Conservation (phyloP, 1,140 invertebrate species). For the Trachymyrmex septentrionalis region DNA sequence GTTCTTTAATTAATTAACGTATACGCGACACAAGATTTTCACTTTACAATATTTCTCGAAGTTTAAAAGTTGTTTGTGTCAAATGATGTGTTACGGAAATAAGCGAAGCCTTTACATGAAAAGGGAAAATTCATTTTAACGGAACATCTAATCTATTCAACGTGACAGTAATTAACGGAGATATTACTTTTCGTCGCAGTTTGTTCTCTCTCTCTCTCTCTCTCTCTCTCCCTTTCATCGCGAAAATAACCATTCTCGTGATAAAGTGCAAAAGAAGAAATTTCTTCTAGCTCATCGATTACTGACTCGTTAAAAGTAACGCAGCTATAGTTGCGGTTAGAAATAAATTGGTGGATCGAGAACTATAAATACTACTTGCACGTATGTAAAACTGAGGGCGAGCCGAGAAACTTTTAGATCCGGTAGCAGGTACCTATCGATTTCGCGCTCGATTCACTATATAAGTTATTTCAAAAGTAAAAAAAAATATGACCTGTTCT, state of each 20-base stretch:
- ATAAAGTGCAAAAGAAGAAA: conserved; percentile 1
- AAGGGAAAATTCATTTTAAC: not conserved
- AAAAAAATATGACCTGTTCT: not conserved
- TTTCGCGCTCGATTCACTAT: conserved; percentile 55
- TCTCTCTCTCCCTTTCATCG: not conserved
- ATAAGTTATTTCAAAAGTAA: conserved; percentile 8
- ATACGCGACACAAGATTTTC: not conserved
- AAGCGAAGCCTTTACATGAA: not conserved
- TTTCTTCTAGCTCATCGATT: conserved; percentile 27
- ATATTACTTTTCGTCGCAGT: conserved; percentile 7
- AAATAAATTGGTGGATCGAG: conserved; percentile 51
- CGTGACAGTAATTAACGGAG: conserved; percentile 32
- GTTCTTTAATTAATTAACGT: not conserved
- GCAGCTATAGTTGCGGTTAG: conserved; percentile 14
- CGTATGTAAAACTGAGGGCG: conserved; percentile 31
- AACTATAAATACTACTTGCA: conserved; percentile 67
- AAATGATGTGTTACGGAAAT: not conserved
- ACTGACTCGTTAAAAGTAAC: conserved; percentile 23
- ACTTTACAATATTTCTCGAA: not conserved
- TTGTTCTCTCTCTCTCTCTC: not conserved
- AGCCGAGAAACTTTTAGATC: conserved; percentile 57
- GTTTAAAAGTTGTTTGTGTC: not conserved
- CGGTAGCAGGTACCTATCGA: conserved; percentile 65
- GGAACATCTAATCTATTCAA: conserved; percentile 23
- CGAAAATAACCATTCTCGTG: not conserved